phyloP scores from a whole-genome alignment of 1,140 invertebrate genomes.

The Dendroctonus valens region DNA sequence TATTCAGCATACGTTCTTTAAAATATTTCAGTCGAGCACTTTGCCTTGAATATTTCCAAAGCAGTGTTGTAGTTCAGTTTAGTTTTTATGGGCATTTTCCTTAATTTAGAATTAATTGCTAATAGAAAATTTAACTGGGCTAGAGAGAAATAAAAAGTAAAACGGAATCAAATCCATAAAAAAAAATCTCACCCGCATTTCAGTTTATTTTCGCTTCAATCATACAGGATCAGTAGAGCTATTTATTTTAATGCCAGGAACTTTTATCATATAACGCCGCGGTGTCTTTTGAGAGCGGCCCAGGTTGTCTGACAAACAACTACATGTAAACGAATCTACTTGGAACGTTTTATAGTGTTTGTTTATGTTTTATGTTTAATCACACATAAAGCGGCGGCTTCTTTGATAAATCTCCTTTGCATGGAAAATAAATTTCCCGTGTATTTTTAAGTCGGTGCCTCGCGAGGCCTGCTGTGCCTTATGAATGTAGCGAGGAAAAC shows the following conservation, averaged over 20 bases:
- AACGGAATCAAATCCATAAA: too few species aligned
- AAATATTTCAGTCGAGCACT: too few species aligned
- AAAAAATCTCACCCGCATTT: background rate
- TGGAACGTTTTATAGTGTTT: conserved; percentile 29
- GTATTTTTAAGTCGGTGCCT: conserved; percentile 26
- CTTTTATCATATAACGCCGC: conserved; percentile 29
- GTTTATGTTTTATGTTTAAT: conserved; percentile 34
- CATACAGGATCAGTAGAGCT: conserved; percentile 19
- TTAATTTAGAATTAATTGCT: too few species aligned
- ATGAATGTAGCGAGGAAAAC: conserved; percentile 12
- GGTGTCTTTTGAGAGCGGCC: conserved; percentile 27
- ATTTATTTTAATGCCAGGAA: conserved; percentile 31
- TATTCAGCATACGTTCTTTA: too few species aligned
- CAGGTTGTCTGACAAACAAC: conserved; percentile 23
- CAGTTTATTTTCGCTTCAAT: conserved; percentile 28
- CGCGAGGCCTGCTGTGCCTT: conserved; percentile 8
- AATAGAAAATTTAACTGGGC: too few species aligned
- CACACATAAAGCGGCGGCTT: conserved; percentile 32
- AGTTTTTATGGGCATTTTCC: too few species aligned
- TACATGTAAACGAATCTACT: conserved; percentile 31
- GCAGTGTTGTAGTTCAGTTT: too few species aligned
- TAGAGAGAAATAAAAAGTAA: too few species aligned
- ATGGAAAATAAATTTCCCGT: conserved; percentile 29
- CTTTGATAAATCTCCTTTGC: conserved; percentile 26
- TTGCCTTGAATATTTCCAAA: too few species aligned